Evolutionary conservation across 2,888 invertebrate genomes (phyloP), one percentile per base, ranked within the genome.

Genomic region (Epistrophella euchroma): DNA sequence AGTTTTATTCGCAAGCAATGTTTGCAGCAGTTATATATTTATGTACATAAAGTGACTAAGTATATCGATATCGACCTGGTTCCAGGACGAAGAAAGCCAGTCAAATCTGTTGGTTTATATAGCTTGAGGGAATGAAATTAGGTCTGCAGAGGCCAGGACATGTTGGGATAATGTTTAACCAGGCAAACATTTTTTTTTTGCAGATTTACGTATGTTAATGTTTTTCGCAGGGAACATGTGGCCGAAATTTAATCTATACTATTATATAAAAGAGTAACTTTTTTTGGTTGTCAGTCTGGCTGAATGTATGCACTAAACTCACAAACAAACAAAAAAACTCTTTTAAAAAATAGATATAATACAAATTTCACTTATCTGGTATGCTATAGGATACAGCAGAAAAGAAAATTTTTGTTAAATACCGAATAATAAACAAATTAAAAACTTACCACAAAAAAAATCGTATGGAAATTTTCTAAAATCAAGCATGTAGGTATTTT

Each of bases 111-210:
- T 68, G 52, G 45, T 60, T 72, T 37, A 50, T 37, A 50, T 55
- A 17, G 81, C 81, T 82, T 25, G 56, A 68, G 77, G 86, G 70
- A 74, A 70, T 58, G 17, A 73, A 82, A 73, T 86, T 70, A 43
- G 73, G 72, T 75, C 28, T 75, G 76, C 19, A 62, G 62, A 73
- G 66, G 47, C 56, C 73, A 70, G 52, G 78, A 72, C 80, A 80
- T 76, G 76, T 32, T 40, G 66, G 68, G 25, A 76, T 68, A 66
- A 77, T 82, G 82, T 86, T 77, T 50, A 70, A 77, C 32, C 66
- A 35, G 47, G 19, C 45, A 66, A 47, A 47, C 47, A 19, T n/a
- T 55, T 55, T 56, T 52, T 25, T 25, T 56, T 32, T 17, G 2
- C 32, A 47, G 72, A 50, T 50, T 37, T 72, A 60, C 45, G 37